Percentiles rank a stretch among this genome's conserved stretches.
Evolutionary conservation across 2,113 vertebrate genomes (phyloP).

Genomic region (Lichenostomus cassidix): DNA sequence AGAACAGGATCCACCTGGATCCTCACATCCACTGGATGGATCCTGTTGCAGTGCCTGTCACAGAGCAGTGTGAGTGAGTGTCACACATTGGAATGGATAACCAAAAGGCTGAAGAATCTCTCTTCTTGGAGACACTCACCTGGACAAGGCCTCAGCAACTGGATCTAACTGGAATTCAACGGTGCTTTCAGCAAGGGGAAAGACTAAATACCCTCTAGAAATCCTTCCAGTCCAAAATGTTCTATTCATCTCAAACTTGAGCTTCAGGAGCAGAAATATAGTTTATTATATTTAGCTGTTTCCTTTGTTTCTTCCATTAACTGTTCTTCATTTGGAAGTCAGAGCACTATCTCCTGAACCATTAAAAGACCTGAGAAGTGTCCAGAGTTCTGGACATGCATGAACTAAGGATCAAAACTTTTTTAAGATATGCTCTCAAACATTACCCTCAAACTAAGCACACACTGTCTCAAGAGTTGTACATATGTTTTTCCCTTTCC

Average conservation of each 20-base stretch:
- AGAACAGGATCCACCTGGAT: background rate
- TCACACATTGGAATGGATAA: background rate
- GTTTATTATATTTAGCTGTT: background rate
- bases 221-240: background rate
- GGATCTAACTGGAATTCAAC: background rate
- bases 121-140: background rate
- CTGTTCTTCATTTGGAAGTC: background rate
- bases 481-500: background rate
- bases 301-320: background rate
- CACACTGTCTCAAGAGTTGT: fast-evolving
- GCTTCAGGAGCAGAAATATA: background rate
- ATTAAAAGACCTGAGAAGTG: background rate
- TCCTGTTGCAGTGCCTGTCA: background rate
- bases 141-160: background rate
- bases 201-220: background rate
- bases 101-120: background rate
- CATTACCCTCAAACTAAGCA: background rate
- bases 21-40: background rate
- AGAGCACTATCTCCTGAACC: background rate
- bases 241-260: background rate
- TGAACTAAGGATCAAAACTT: background rate
- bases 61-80: background rate
- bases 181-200: background rate
- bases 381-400: background rate
- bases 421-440: background rate